A percentile compares a stretch with the other conserved stretches of the same genome.
These are phyloP conservation scores for Pseudomyrmex pallidus DNA, from an alignment of 1,140 invertebrate species.

Conservation along the genomic window DNA sequence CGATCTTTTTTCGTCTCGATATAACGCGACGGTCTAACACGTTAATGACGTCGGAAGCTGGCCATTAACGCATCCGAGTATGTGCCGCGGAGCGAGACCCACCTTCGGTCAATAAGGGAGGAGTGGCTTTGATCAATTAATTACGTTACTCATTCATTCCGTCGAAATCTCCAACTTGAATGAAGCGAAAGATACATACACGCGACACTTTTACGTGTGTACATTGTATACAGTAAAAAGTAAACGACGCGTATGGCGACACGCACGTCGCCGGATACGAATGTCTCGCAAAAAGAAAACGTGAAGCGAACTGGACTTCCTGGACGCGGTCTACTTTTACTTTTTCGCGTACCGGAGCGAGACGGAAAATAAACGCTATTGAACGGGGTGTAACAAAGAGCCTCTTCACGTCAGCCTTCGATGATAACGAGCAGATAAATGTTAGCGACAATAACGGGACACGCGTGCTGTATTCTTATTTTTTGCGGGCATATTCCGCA, in stretches of 20 bases:
- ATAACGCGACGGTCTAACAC: not conserved
- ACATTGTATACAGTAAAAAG: not conserved
- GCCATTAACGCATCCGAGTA: not conserved
- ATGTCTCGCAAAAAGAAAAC: too few species aligned
- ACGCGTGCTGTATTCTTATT: not conserved
- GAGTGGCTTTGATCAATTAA: slow-evolving; percentile 7
- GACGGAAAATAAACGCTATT: not conserved
- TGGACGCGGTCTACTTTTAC: too few species aligned
- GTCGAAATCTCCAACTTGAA: not conserved
- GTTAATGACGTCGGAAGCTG: slow-evolving; percentile 17
- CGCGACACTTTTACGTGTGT: not conserved
- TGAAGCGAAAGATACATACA: not conserved
- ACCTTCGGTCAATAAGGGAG: too few species aligned
- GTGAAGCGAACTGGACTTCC: too few species aligned
- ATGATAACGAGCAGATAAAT: not conserved
- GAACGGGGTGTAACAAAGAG: too few species aligned
- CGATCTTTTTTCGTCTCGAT: slow-evolving; percentile 22
- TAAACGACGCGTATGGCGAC: too few species aligned
- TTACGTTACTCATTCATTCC: not conserved
- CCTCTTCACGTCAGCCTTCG: too few species aligned
- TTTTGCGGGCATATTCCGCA: not conserved
- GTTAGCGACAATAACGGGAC: not conserved
- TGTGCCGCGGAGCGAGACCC: too few species aligned
- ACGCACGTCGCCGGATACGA: too few species aligned
- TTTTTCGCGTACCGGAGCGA: not conserved